Evolutionary conservation across 1,140 invertebrate genomes (phyloP).

Genomic region (Drosophila neocordata): DNA sequence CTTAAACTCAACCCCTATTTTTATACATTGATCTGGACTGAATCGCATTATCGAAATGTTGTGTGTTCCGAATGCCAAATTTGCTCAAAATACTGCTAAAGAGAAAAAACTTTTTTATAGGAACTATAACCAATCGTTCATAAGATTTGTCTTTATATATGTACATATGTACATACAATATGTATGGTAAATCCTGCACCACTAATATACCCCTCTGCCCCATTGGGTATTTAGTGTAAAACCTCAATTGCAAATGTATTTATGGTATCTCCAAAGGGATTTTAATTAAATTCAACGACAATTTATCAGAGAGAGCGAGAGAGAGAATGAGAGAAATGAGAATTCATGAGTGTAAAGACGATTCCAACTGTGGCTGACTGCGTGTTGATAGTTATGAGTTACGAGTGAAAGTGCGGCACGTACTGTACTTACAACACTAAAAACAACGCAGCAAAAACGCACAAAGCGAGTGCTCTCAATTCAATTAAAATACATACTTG

Average conservation of each 20-base stretch:
- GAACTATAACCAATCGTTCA: too few relatives aligned
- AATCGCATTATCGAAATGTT: too few relatives aligned
- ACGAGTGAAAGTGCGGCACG: slow-evolving; percentile 28
- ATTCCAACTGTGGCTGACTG: not conserved
- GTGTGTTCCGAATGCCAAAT: too few relatives aligned
- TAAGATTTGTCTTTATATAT: too few relatives aligned
- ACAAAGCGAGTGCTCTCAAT: slow-evolving; percentile 42
- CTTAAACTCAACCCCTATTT: too few relatives aligned
- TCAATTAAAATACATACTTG: slow-evolving; percentile 59
- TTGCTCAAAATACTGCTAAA: too few relatives aligned
- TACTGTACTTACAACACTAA: slow-evolving; percentile 16
- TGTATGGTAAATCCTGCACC: too few relatives aligned
- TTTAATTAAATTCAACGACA: slow-evolving; percentile 67
- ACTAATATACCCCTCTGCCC: not conserved
- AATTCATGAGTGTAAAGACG: not conserved
- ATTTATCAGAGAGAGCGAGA: slow-evolving; percentile 48
- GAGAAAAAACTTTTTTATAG: too few relatives aligned
- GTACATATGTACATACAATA: too few relatives aligned
- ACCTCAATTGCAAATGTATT: slow-evolving; percentile 19
- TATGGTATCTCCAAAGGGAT: slow-evolving; percentile 41
- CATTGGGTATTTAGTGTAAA: not conserved
- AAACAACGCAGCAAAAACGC: slow-evolving; percentile 22
- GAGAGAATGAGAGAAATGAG: not conserved
- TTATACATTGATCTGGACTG: too few relatives aligned
- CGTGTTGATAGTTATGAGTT: slow-evolving; percentile 64